Conservation (phyloP, 1,140 invertebrate species). For the Hycleus cichorii region DNA sequence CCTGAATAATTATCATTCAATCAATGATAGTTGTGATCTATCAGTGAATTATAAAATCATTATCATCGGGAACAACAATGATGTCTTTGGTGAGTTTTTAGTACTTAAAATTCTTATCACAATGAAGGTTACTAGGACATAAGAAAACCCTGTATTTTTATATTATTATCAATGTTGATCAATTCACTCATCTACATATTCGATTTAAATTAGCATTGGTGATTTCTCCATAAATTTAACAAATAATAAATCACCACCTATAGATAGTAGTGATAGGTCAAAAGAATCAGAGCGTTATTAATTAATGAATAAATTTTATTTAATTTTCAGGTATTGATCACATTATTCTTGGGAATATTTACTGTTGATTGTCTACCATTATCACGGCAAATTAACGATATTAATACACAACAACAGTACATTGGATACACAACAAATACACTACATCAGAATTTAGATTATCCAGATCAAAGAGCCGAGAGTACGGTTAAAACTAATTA, state of each 20-base stretch:
- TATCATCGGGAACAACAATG: too few relatives aligned
- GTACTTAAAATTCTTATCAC: not conserved
- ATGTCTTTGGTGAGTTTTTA: too few relatives aligned
- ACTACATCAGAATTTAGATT: slow-evolving; percentile 19
- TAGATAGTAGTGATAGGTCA: too few relatives aligned
- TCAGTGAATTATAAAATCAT: too few relatives aligned
- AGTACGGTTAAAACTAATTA: slow-evolving; percentile 21
- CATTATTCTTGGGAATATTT: not conserved
- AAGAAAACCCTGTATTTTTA: slow-evolving; percentile 3
- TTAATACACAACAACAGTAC: slow-evolving; percentile 9
- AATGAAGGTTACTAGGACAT: slow-evolving; percentile 12
- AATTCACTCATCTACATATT: too few relatives aligned
- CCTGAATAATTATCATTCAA: too few relatives aligned
- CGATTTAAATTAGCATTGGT: too few relatives aligned
- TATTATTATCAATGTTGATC: too few relatives aligned
- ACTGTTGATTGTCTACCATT: not conserved
- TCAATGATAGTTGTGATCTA: too few relatives aligned
- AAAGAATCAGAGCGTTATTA: slow-evolving; percentile 8
- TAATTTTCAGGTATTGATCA: slow-evolving; percentile 1
- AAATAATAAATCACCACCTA: too few relatives aligned
- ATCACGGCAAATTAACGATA: slow-evolving; percentile 4
- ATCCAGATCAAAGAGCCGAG: slow-evolving; percentile 19
- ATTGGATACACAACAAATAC: slow-evolving; percentile 22
- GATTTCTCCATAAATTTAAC: too few relatives aligned
- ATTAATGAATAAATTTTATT: not conserved